These are phyloP conservation scores for Zosterops borbonicus DNA, from an alignment of 2,113 vertebrate genomes.

Conservation along the genomic window DNA sequence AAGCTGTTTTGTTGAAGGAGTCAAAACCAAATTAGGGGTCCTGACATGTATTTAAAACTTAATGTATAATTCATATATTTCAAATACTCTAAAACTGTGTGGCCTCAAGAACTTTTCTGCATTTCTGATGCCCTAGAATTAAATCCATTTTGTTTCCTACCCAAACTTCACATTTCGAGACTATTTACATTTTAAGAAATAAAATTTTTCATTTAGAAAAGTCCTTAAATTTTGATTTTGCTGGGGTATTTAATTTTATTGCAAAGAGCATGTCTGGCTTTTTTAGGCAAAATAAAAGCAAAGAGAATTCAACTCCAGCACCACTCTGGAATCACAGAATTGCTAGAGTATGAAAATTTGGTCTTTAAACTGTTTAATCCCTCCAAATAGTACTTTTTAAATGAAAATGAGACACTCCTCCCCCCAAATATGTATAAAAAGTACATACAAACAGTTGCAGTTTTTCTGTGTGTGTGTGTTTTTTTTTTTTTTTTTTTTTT, in stretches of 20 bases:
- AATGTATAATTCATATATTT: not conserved
- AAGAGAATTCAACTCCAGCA: not conserved
- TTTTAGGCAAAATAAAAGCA: not conserved
- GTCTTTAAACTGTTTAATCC: not conserved
- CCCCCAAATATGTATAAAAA: not conserved
- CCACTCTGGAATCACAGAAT: not conserved
- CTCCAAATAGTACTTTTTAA: not conserved
- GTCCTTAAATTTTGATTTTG: rapidly evolving
- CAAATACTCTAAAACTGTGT: not conserved
- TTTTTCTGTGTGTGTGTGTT: not conserved
- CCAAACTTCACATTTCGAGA: not conserved
- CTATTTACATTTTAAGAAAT: not conserved
- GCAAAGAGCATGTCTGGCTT: not conserved
- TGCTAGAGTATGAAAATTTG: not conserved
- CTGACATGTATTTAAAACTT: not conserved
- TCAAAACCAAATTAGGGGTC: not conserved
- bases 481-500: no score
- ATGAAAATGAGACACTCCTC: rapidly evolving
- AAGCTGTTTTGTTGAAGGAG: not conserved
- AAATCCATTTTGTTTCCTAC: not conserved
- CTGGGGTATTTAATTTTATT: not conserved
- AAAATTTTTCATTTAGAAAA: not conserved
- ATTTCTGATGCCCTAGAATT: not conserved
- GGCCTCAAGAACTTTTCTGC: not conserved
- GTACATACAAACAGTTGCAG: not conserved